Conservation (phyloP, 2,797 vertebrate genomes). For the Eidolon dupreanum region DNA sequence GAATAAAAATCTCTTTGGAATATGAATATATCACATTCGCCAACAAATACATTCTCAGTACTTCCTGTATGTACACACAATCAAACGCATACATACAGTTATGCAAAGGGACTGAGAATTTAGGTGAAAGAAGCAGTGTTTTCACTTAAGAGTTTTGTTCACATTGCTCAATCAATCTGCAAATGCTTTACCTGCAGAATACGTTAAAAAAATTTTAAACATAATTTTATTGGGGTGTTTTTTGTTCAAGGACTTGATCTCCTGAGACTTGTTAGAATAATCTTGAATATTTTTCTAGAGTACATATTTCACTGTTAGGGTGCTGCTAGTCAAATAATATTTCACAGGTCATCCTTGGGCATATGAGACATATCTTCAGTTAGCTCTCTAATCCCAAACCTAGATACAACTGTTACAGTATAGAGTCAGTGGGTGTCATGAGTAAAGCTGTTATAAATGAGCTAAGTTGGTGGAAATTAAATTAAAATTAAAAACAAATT, state of each 20-base stretch:
- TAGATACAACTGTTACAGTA: background rate
- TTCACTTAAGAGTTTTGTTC: background rate
- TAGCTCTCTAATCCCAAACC: background rate
- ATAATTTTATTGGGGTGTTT: background rate
- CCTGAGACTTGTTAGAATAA: background rate
- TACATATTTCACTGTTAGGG: background rate
- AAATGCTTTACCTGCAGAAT: background rate
- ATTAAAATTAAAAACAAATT: constrained; percentile 69
- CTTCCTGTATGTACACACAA: background rate
- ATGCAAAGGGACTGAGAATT: background rate
- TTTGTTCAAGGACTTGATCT: background rate
- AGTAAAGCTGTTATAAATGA: constrained; percentile 43
- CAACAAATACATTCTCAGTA: background rate
- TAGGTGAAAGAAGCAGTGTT: background rate
- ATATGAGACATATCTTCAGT: background rate
- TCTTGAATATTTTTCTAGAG: background rate
- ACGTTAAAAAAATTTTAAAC: background rate
- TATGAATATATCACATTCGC: background rate
- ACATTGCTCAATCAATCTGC: background rate
- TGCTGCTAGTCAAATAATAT: background rate
- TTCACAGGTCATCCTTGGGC: background rate
- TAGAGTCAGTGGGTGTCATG: background rate
- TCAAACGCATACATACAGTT: background rate
- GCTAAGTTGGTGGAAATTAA: constrained; percentile 60
- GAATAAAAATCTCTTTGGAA: background rate